Evolutionary conservation across 2,113 vertebrate genomes (phyloP).

Genomic region (Misgurnus mizolepis): DNA sequence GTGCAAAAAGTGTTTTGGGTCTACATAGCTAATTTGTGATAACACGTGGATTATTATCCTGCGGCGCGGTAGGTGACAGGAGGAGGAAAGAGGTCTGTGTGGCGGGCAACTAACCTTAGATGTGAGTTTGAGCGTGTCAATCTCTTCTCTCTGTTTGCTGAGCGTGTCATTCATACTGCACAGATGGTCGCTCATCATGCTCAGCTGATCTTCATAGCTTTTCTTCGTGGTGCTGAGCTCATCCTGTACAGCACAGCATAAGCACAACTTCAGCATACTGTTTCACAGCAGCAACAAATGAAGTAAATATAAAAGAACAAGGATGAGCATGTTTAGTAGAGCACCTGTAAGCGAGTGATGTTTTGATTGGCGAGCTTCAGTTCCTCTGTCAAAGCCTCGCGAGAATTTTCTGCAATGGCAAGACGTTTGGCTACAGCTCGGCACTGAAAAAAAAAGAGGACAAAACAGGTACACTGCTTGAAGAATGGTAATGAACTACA

Average conservation of each 20-base stretch:
- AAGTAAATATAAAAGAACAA: too few relatives aligned
- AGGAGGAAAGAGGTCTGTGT: too few relatives aligned
- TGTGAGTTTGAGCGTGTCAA: slow-evolving; percentile 90
- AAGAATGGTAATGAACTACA: too few relatives aligned
- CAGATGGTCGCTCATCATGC: slow-evolving; percentile 99
- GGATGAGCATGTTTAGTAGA: background rate
- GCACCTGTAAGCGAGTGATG: slow-evolving; percentile 89
- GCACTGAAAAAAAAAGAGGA: slow-evolving; percentile 75
- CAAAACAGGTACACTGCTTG: background rate
- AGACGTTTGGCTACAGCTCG: slow-evolving; percentile 92
- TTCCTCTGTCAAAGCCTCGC: slow-evolving; percentile 82
- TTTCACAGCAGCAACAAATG: background rate
- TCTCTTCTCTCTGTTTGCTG: slow-evolving; percentile 95
- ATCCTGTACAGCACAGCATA: slow-evolving; percentile 74
- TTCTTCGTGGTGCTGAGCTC: slow-evolving; percentile 94
- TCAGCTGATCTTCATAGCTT: slow-evolving; percentile 96
- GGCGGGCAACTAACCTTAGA: slow-evolving; percentile 79
- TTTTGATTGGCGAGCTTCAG: slow-evolving; percentile 85
- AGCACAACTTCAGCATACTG: background rate
- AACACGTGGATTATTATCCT: too few relatives aligned
- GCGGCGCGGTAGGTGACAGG: too few relatives aligned
- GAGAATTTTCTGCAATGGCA: slow-evolving; percentile 87
- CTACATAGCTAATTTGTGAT: too few relatives aligned
- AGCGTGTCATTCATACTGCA: slow-evolving; percentile 98
- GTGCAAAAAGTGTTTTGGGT: too few relatives aligned